Evolutionary conservation across 1,140 invertebrate genomes (phyloP).

Genomic region (Drosophila nebulosa): DNA sequence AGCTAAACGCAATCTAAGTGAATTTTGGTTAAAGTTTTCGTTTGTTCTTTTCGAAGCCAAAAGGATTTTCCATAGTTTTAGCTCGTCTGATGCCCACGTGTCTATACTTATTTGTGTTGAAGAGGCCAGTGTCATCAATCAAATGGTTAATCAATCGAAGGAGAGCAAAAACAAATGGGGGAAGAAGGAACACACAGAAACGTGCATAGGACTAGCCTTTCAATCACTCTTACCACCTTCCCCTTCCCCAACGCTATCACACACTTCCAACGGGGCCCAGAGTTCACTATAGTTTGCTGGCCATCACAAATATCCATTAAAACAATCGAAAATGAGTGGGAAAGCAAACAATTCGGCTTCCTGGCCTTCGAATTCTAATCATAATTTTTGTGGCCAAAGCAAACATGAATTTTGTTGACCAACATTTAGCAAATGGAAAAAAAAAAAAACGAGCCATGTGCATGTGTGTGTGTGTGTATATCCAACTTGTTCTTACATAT

Average conservation of each 20-base stretch:
- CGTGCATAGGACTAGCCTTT: conserved; percentile 6
- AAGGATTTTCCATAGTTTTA: not conserved
- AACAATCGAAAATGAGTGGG: conserved; percentile 7
- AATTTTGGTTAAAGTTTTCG: no score
- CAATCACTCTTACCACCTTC: conserved; percentile 6
- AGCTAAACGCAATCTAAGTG: no score
- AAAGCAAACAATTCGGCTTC: not conserved
- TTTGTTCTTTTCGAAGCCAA: not conserved
- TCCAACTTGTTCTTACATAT: not conserved
- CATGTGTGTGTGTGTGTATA: not conserved
- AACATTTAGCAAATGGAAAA: not conserved
- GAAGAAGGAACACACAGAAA: not conserved
- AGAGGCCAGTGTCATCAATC: conserved; percentile 28
- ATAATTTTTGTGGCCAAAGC: conserved; percentile 2
- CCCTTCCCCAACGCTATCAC: not conserved
- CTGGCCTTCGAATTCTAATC: not conserved
- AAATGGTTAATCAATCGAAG: conserved; percentile 38
- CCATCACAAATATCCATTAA: conserved; percentile 10
- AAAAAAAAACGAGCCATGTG: not conserved
- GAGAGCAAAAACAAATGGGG: not conserved
- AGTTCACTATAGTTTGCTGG: not conserved
- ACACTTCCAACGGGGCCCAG: not conserved
- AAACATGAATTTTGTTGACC: not conserved
- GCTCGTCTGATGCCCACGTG: no score
- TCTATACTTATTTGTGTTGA: not conserved